Conservation (phyloP, 2,113 vertebrate species). For the Toxotes chatareus region DNA sequence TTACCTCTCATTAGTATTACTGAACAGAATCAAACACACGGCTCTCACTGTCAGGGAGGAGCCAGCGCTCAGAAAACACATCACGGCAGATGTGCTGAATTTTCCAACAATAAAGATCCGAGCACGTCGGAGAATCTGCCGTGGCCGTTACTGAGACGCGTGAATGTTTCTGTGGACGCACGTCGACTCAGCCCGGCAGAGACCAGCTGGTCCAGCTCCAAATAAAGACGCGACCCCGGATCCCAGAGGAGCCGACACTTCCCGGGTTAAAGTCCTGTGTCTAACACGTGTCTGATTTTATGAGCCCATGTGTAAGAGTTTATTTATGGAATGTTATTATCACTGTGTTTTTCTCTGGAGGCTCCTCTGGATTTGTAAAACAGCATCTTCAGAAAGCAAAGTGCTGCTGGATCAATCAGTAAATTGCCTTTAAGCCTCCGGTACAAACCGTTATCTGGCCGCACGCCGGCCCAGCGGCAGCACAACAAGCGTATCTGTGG, state of each 20-base stretch:
- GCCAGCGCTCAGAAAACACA: background rate
- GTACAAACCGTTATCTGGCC: conserved; percentile 10
- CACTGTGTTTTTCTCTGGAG: background rate
- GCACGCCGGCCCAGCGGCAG: conserved; percentile 47
- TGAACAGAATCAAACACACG: conserved; percentile 50
- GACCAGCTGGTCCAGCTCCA: too few relatives aligned
- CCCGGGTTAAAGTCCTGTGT: too few relatives aligned
- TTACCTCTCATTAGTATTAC: conserved; percentile 67
- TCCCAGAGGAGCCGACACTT: too few relatives aligned
- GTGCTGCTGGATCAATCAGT: conserved; percentile 1
- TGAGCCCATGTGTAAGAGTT: too few relatives aligned
- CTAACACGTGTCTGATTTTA: too few relatives aligned
- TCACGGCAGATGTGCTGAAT: conserved; percentile 43
- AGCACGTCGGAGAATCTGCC: background rate
- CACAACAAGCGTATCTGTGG: conserved; percentile 80
- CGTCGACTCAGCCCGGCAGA: too few relatives aligned
- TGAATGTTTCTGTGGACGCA: too few relatives aligned
- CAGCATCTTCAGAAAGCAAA: background rate
- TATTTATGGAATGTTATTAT: background rate
- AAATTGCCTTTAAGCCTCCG: background rate
- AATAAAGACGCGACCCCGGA: too few relatives aligned
- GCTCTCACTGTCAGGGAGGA: conserved; percentile 33
- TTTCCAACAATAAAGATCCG: background rate
- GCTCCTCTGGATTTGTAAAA: background rate
- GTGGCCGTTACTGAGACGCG: background rate